Conservation (phyloP, 1,140 invertebrate genomes). For the Brachionus rotundiformis region DNA sequence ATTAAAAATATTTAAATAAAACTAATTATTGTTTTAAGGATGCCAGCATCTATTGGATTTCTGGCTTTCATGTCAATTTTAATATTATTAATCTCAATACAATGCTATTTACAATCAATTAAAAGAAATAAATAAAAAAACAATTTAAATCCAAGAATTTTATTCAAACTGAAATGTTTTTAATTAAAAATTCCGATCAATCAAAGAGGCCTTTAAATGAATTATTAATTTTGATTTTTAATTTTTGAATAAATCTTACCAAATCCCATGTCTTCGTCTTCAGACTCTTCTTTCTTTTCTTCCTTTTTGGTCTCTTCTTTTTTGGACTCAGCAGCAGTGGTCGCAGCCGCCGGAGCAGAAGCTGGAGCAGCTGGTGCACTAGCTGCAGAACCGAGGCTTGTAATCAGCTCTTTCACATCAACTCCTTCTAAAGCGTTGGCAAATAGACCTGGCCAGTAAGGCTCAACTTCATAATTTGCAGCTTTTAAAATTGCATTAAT, state of each 20-base stretch:
- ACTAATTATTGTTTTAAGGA: not conserved
- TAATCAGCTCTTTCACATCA: constrained; percentile 89
- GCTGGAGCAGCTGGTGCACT: constrained; percentile 77
- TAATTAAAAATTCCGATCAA: not conserved
- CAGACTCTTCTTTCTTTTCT: constrained; percentile 73
- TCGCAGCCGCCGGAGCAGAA: constrained; percentile 67
- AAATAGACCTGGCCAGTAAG: constrained; percentile 96
- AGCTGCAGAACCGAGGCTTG: constrained; percentile 87
- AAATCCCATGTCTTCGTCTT: constrained; percentile 93
- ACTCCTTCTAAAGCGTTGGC: constrained; percentile 92
- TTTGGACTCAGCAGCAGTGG: constrained; percentile 55
- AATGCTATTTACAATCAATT: not conserved
- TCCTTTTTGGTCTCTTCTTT: constrained; percentile 77
- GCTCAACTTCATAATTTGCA: constrained; percentile 90
- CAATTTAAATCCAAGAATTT: not conserved
- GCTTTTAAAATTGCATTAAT: constrained; percentile 95
- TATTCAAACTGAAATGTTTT: constrained; percentile 17
- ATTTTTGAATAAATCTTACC: too few species aligned
- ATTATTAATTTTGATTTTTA: too few species aligned
- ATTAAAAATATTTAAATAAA: not conserved
- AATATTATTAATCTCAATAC: not conserved
- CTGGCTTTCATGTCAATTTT: not conserved
- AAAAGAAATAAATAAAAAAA: constrained; percentile 10
- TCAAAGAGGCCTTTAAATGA: constrained; percentile 22
- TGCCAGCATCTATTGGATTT: not conserved